These are phyloP conservation scores for Tinea trinotella DNA, from an alignment of 2,888 invertebrate genomes.

Conservation along the genomic window DNA sequence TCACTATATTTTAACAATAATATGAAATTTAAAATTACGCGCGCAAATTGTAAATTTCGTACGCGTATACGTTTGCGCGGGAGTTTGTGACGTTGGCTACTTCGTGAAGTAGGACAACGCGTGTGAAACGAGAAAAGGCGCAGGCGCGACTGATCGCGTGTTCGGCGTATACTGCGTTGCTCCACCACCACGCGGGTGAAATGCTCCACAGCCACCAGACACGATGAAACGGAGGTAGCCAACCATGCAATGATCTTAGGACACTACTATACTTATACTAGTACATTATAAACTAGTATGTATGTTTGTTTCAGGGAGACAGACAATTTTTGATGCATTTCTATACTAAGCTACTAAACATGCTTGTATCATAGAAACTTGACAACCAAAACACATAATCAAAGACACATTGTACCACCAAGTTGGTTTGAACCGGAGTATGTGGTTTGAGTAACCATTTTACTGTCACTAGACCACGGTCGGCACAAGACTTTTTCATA, in stretches of 20 bases:
- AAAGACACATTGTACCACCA: too few species aligned
- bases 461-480: too few species aligned
- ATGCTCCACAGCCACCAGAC: background rate
- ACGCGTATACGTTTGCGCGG: constrained; percentile 6
- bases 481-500: too few species aligned
- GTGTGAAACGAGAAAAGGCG: constrained; percentile 4
- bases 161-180: background rate
- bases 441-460: too few species aligned
- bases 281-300: too few species aligned
- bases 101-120: background rate
- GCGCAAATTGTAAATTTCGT: constrained; percentile 8
- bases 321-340: too few species aligned
- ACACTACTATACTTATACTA: background rate
- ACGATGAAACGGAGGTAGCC: constrained; percentile 2
- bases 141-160: constrained; percentile 14
- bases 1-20: constrained; percentile 37
- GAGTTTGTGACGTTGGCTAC: background rate
- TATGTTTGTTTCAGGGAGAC: too few species aligned
- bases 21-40: constrained; percentile 1
- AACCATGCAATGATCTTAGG: background rate
- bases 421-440: too few species aligned
- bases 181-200: background rate
- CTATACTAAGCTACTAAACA: too few species aligned
- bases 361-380: too few species aligned
- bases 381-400: too few species aligned